A percentile compares a stretch with the other conserved stretches of the same genome.
phyloP scores from a whole-genome alignment of 2,797 vertebrate genomes.

The Micromesistius poutassou region DNA sequence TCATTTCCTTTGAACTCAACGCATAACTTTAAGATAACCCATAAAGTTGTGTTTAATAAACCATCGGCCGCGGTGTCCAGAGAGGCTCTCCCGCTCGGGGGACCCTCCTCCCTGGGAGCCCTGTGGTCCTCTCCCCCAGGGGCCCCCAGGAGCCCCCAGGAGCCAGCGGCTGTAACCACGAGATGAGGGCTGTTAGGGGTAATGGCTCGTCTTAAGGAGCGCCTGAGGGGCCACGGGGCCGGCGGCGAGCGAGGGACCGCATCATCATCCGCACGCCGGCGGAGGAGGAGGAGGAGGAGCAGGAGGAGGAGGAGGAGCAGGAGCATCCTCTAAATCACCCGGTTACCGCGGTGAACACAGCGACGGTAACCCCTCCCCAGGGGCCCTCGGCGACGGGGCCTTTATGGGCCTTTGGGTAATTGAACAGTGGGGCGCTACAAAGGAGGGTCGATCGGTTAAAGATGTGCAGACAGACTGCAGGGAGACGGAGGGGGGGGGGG shows the following conservation, averaged over 20 bases:
- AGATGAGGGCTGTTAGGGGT: not conserved
- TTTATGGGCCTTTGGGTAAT: not conserved
- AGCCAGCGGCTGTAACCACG: no score
- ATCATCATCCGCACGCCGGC: not conserved
- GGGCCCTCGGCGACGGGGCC: not conserved
- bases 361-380: not conserved
- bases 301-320: no score
- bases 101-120: not conserved
- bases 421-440: not conserved
- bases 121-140: no score
- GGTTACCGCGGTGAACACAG: not conserved
- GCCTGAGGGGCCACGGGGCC: no score
- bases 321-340: not conserved
- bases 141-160: no score
- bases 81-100: no score
- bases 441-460: not conserved
- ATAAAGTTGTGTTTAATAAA: no score
- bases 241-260: not conserved
- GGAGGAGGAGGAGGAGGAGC: no score
- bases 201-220: not conserved
- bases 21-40: no score
- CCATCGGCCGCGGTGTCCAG: no score
- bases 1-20: no score
- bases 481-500: no score
- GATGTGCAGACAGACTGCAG: not conserved